Conservation (phyloP, 2,888 invertebrate species). For the Parasteatoda lunata region DNA sequence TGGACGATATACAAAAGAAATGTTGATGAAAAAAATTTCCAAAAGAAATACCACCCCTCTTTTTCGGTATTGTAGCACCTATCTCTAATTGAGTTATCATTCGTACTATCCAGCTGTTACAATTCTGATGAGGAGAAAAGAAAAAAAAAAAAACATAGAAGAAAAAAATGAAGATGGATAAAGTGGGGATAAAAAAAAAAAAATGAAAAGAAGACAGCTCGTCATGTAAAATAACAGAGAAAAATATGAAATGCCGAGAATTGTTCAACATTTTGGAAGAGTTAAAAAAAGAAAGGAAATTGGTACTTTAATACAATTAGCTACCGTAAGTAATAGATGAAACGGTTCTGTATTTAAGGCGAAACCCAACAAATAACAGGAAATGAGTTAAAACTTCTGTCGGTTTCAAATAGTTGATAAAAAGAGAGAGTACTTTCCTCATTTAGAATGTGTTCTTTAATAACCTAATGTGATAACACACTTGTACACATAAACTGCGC, state of each 20-base stretch:
- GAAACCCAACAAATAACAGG: constrained; percentile 66
- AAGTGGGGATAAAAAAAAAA: constrained; percentile 4
- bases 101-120: constrained; percentile 33
- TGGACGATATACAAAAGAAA: no score
- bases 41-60: no score
- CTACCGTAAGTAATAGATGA: constrained; percentile 62
- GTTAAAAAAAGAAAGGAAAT: constrained; percentile 53
- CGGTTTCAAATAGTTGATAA: constrained; percentile 64
- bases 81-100: constrained; percentile 48
- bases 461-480: constrained; percentile 63
- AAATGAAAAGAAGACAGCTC: constrained; percentile 14
- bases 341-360: constrained; percentile 59
- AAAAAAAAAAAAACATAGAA: constrained; percentile 15
- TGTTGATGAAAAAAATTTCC: no score
- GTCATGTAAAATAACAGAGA: constrained; percentile 16
- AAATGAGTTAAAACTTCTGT: constrained; percentile 62
- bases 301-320: constrained; percentile 60
- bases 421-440: constrained; percentile 64
- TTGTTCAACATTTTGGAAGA: constrained; percentile 14
- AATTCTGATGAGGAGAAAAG: constrained; percentile 13
- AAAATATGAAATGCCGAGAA: constrained; percentile 34
- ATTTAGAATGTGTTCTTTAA: constrained; percentile 62
- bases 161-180: not conserved
- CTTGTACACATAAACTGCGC: constrained; percentile 45
- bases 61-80: constrained; percentile 20